Base-by-base conservation (phyloP, 2,797 vertebrate genomes). In the Oreortyx pictus region DNA sequence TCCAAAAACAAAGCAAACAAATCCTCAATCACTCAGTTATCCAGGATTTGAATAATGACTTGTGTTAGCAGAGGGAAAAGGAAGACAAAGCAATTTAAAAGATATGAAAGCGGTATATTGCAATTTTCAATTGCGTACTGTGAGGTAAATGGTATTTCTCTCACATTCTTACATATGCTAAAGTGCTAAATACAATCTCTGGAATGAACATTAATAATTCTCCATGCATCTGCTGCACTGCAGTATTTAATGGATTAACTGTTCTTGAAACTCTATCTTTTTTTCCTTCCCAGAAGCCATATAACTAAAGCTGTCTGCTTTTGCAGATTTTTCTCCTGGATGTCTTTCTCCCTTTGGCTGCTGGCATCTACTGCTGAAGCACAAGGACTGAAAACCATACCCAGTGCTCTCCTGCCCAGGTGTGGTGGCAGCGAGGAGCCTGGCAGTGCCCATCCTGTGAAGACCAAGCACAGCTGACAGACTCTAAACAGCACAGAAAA, bases 321-420 rank as follows among this genome's bases (percentile, higher is more conserved):
- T 17, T 23, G 17, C 12, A 24, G 22, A 33, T 81, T 86, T 75
- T 74, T 9, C 17, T 44, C 25, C 33, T 27, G 52, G 46, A 66
- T 31, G 9, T 12, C 24, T 33, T 56, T 79, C 33, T 82, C 19
- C 17, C 15, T 57, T 83, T 70, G n/a, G 19, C 41, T 31, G 9
- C 33, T 33, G 64, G 43, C 12, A 46, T 14, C 29, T 52, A 57
- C n/a, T 47, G 46, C 14, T 15, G 9, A 12, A 88, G 70, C 2
- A 0, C 39, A 54, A 39, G 7, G 9, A 23, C 5, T 74, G 41
- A 70, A 78, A 35, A 52, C 2, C 20, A n/a, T 11, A 24, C 1
- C 12, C 0, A 0, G 15, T 24, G 44, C 9, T 41, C 37, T 75
- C 41, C 37, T 27, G 47, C 12, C 9, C 15, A 47, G 31, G 71